These are phyloP conservation scores for Atethmia centrago DNA, from an alignment of 2,888 invertebrate genomes.

Conservation along the genomic window DNA sequence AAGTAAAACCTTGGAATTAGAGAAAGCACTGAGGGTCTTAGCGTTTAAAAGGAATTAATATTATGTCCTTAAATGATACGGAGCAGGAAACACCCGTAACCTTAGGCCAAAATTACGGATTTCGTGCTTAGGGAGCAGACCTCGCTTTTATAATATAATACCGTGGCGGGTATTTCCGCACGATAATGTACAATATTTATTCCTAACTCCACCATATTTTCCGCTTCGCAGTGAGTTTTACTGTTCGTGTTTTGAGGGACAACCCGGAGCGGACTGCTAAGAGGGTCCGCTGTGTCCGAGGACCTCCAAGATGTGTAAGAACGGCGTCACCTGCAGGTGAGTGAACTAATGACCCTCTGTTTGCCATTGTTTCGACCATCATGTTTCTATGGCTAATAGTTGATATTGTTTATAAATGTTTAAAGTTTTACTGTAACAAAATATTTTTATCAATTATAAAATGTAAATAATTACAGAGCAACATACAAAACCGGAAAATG, in stretches of 20 bases:
- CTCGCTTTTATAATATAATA: too few relatives aligned
- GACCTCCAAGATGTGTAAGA: constrained; percentile 92
- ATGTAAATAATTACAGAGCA: too few relatives aligned
- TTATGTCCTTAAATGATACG: too few relatives aligned
- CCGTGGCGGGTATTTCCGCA: constrained; percentile 40
- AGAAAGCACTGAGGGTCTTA: too few relatives aligned
- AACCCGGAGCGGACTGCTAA: constrained; percentile 91
- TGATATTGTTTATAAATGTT: neutral
- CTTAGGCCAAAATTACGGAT: too few relatives aligned
- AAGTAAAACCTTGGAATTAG: neutral
- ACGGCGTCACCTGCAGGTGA: constrained; percentile 96
- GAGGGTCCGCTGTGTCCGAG: constrained; percentile 94
- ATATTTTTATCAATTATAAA: neutral
- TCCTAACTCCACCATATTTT: constrained; percentile 24
- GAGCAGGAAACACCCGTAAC: too few relatives aligned
- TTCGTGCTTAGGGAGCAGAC: too few relatives aligned
- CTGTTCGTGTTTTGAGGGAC: constrained; percentile 93
- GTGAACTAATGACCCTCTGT: constrained; percentile 14
- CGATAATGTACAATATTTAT: constrained; percentile 18
- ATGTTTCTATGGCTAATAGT: neutral
- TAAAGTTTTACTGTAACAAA: neutral
- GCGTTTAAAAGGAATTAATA: too few relatives aligned
- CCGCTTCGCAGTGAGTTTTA: constrained; percentile 92
- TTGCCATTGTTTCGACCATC: neutral
- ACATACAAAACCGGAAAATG: too few relatives aligned